Evolutionary conservation across 2,797 vertebrate genomes (phyloP).

Genomic region (Chiloscyllium punctatum): DNA sequence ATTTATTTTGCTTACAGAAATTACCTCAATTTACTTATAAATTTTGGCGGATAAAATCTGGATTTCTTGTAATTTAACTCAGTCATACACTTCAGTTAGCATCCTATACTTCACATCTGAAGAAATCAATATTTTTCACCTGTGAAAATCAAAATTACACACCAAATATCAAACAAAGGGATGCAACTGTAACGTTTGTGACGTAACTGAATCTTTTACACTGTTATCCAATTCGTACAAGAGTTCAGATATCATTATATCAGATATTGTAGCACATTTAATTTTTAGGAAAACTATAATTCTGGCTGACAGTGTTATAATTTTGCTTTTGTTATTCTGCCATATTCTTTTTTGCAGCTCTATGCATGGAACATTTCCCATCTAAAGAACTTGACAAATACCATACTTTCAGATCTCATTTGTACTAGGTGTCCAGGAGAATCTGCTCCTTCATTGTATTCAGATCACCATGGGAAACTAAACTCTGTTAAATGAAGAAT

Average conservation of each 20-base stretch:
- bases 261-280: not conserved
- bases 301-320: not conserved
- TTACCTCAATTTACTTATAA: not conserved
- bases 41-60: not conserved
- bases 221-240: not conserved
- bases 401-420: not conserved
- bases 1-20: not conserved
- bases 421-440: not conserved
- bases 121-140: not conserved
- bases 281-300: not conserved
- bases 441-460: not conserved
- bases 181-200: not conserved
- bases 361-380: not conserved
- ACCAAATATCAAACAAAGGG: conserved; percentile 1
- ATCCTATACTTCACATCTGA: conserved; percentile 8
- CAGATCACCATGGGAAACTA: not conserved
- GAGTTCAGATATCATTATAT: not conserved
- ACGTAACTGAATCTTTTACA: not conserved
- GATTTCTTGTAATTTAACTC: not conserved
- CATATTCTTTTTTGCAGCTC: not conserved
- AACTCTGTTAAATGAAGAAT: not conserved
- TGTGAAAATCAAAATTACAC: conserved; percentile 28
- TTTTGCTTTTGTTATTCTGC: not conserved
- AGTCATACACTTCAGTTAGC: not conserved
- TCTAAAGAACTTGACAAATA: not conserved